A percentile compares a stretch with the other conserved stretches of the same genome.
These are phyloP conservation scores for Didymodactylos carnosus DNA, from an alignment of 2,888 invertebrate species.

Conservation along the genomic window DNA sequence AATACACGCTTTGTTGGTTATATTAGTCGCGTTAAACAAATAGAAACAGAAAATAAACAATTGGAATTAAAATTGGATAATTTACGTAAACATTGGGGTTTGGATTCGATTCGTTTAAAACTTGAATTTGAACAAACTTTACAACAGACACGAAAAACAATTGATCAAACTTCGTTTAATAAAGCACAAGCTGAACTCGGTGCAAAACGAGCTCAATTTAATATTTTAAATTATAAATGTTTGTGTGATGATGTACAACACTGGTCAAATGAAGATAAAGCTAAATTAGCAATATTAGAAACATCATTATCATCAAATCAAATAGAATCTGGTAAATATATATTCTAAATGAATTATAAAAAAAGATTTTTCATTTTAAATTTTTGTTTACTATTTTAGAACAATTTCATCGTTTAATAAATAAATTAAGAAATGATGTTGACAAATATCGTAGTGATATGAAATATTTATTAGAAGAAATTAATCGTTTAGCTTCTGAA, in stretches of 20 bases:
- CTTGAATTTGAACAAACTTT: slow-evolving; percentile 7
- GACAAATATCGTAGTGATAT: slow-evolving; percentile 10
- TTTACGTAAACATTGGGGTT: slow-evolving; percentile 11
- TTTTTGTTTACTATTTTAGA: no score
- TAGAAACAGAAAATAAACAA: slow-evolving; percentile 13
- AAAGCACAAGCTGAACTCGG: slow-evolving; percentile 10
- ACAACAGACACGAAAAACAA: neutral
- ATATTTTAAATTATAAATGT: slow-evolving; percentile 6
- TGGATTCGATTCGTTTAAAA: slow-evolving; percentile 1
- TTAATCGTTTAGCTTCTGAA: slow-evolving; percentile 11
- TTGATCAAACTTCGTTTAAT: slow-evolving; percentile 8
- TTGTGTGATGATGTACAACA: slow-evolving; percentile 6
- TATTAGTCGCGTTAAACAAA: slow-evolving; percentile 11
- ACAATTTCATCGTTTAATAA: slow-evolving; percentile 7
- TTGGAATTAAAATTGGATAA: slow-evolving; percentile 9
- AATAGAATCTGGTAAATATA: no score
- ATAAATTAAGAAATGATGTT: slow-evolving; percentile 8
- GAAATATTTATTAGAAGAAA: slow-evolving; percentile 10
- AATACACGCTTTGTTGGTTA: slow-evolving; percentile 13
- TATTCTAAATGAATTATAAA: no score
- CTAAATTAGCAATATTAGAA: slow-evolving; percentile 6
- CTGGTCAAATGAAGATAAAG: slow-evolving; percentile 4
- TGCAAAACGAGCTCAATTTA: slow-evolving; percentile 12
- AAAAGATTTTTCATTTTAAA: no score
- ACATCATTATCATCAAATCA: slow-evolving; percentile 5